Conservation (phyloP, 2,113 vertebrate species). For the Tachysurus vachellii region DNA sequence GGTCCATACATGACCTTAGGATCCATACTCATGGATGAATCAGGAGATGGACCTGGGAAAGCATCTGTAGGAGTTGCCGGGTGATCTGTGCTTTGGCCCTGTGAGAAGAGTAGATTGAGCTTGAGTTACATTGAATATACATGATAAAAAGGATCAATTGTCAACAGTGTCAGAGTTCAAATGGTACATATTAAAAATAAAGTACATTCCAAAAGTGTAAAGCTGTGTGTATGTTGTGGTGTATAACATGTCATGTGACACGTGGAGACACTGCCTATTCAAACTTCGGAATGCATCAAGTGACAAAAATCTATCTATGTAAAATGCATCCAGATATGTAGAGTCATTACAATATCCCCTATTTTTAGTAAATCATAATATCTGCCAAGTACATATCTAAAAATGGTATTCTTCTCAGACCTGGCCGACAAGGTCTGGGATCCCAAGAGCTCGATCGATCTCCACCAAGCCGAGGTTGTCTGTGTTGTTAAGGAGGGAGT, state of each 20-base stretch:
- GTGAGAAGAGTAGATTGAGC: not conserved
- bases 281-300: too few species aligned
- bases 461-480: constrained; percentile 91
- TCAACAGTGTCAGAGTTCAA: not conserved
- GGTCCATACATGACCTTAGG: constrained; percentile 87
- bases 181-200: not conserved
- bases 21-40: constrained; percentile 83
- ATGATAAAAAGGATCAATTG: not conserved
- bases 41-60: constrained; percentile 77
- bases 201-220: not conserved
- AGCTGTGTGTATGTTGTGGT: not conserved
- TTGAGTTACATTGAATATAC: not conserved
- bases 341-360: not conserved
- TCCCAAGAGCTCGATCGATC: constrained; percentile 94
- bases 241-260: not conserved
- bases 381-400: not conserved
- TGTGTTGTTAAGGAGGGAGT: constrained; percentile 89
- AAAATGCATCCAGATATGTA: not conserved
- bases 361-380: not conserved
- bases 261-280: not conserved
- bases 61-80: constrained; percentile 74
- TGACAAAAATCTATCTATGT: not conserved
- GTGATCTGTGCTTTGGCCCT: constrained; percentile 81
- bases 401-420: constrained; percentile 60
- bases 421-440: constrained; percentile 95